Conservation (phyloP, 35 echinoderm and acorn worm species). For the Heliocidaris tuberculata region DNA sequence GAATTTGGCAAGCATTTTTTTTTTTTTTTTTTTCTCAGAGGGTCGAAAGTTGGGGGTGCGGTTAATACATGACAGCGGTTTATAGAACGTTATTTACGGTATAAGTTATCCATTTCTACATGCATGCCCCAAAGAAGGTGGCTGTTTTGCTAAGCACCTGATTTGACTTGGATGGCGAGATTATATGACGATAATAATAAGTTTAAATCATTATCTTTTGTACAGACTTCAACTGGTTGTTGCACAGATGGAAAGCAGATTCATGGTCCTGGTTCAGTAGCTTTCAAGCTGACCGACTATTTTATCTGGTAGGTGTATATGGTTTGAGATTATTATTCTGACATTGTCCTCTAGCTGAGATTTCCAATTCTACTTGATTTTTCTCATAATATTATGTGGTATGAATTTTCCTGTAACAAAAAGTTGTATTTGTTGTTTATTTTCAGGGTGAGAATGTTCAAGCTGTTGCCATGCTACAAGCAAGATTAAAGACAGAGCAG, state of each 20-base stretch:
- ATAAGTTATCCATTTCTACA: too few relatives aligned
- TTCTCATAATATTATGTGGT: too few relatives aligned
- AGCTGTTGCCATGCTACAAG: constrained; percentile 27
- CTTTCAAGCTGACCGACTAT: constrained; percentile 63
- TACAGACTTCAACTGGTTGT: constrained; percentile 82
- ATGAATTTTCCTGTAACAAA: too few relatives aligned
- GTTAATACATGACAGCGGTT: too few relatives aligned
- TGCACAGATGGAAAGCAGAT: constrained; percentile 76
- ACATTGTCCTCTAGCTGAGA: neutral
- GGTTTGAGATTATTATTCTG: neutral
- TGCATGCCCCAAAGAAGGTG: too few relatives aligned
- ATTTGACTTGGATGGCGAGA: too few relatives aligned
- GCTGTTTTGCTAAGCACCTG: too few relatives aligned
- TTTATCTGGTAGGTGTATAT: constrained; percentile 58
- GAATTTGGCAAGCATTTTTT: too few relatives aligned
- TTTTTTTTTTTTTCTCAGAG: too few relatives aligned
- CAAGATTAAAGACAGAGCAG: constrained; percentile 28
- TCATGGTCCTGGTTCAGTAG: constrained; percentile 68
- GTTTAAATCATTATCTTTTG: neutral
- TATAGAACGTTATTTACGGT: too few relatives aligned
- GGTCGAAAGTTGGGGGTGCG: too few relatives aligned
- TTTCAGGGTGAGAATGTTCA: constrained; percentile 42
- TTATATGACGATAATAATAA: neutral
- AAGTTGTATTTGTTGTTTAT: neutral
- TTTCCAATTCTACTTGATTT: too few relatives aligned